phyloP scores from a whole-genome alignment of 2,888 invertebrate genomes.

The Drosophila meridionalis region DNA sequence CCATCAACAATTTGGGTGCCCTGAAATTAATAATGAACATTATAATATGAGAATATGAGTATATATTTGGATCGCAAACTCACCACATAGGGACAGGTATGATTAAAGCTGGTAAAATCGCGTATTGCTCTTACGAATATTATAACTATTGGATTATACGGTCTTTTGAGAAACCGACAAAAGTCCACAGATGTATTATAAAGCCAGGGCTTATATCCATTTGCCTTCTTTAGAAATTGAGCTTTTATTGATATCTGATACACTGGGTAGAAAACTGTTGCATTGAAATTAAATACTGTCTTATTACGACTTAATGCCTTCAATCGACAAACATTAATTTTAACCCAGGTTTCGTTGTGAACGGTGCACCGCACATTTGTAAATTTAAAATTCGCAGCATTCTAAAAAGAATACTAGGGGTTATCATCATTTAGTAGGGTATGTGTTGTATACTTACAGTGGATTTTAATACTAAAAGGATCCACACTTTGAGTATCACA shows the following conservation, averaged over 20 bases:
- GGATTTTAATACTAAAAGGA: background rate
- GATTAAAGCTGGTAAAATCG: background rate
- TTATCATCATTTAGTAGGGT: background rate
- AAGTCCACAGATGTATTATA: background rate
- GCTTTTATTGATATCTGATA: background rate
- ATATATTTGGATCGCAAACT: background rate
- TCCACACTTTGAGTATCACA: background rate
- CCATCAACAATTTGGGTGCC: background rate
- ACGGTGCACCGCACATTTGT: background rate
- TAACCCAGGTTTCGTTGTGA: background rate
- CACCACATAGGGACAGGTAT: background rate
- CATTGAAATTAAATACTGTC: background rate
- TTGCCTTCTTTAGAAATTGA: background rate
- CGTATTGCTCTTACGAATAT: background rate
- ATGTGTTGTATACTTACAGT: background rate
- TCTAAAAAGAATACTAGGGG: background rate
- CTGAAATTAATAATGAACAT: background rate
- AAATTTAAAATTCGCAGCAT: background rate
- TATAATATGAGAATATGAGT: no score
- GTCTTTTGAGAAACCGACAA: background rate
- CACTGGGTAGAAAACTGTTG: background rate
- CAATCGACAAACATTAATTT: background rate
- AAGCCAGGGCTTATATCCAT: background rate
- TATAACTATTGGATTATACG: background rate
- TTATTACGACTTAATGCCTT: background rate